These are phyloP conservation scores for Argya squamiceps DNA, from an alignment of 2,797 vertebrate species.

Conservation along the genomic window DNA sequence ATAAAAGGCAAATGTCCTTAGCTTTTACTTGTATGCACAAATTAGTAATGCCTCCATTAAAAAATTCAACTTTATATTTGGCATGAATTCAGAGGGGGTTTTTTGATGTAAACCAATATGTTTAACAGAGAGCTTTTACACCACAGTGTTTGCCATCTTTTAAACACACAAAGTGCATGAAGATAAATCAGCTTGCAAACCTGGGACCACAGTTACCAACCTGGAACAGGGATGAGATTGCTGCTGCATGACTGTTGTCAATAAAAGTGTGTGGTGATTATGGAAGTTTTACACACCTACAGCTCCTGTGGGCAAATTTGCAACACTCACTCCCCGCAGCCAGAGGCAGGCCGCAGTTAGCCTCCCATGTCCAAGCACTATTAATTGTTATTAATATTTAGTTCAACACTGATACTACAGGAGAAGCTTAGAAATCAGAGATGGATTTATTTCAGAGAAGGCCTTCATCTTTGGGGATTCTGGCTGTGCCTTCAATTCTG, in stretches of 20 bases:
- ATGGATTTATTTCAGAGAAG: neutral
- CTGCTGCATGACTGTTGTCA: neutral
- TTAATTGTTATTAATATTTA: neutral
- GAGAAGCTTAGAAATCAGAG: neutral
- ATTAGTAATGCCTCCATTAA: neutral
- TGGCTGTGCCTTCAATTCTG: neutral
- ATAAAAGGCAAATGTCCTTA: neutral
- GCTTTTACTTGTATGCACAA: neutral
- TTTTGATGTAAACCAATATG: neutral
- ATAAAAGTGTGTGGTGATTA: neutral
- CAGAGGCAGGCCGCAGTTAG: neutral
- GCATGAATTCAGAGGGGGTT: neutral
- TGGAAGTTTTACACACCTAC: neutral
- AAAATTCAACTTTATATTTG: neutral
- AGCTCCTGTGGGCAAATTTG: neutral
- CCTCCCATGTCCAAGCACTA: neutral
- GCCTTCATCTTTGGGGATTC: neutral
- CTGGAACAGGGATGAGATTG: neutral
- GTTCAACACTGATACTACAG: neutral
- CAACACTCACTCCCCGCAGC: neutral
- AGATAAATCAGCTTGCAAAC: neutral
- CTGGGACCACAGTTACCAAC: neutral
- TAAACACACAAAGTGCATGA: neutral
- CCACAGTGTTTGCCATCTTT: neutral
- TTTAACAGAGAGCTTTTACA: neutral